phyloP scores from a whole-genome alignment of 2,113 vertebrate species.

The Nipponia nippon region DNA sequence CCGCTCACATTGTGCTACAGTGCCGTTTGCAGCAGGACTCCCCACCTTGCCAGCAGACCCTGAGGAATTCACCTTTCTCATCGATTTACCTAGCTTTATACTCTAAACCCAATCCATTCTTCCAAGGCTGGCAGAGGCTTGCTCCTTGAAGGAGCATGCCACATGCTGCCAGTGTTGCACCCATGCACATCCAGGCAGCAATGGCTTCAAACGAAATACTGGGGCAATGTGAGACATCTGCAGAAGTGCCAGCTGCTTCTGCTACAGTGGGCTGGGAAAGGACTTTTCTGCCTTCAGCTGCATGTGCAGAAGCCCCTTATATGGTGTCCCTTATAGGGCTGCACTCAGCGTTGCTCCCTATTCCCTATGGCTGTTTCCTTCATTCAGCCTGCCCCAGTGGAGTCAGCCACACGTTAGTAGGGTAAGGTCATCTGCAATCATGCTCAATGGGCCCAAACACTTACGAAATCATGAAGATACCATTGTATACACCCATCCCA shows the following conservation, averaged over 20 bases:
- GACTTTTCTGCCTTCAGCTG: background rate
- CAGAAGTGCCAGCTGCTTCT: background rate
- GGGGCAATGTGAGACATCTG: background rate
- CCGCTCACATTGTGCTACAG: background rate
- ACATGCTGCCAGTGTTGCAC: background rate
- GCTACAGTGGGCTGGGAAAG: background rate
- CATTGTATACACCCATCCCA: fast-evolving
- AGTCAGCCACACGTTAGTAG: background rate
- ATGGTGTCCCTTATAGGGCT: background rate
- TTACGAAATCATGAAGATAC: background rate
- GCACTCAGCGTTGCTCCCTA: background rate
- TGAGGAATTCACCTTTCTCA: background rate
- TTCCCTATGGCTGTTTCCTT: fast-evolving
- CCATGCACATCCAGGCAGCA: background rate
- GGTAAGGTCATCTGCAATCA: background rate
- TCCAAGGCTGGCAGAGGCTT: background rate
- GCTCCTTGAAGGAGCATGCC: background rate
- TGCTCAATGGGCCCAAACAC: background rate
- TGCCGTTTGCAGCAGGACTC: background rate
- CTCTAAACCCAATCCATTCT: background rate
- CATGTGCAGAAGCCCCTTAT: background rate
- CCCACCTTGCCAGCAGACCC: background rate
- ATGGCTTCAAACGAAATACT: background rate
- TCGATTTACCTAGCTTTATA: background rate
- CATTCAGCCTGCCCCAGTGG: background rate